A percentile compares a stretch with the other conserved stretches of the same genome.
Conservation (phyloP, 1,140 invertebrate species). For the Calliphora vicina region DNA sequence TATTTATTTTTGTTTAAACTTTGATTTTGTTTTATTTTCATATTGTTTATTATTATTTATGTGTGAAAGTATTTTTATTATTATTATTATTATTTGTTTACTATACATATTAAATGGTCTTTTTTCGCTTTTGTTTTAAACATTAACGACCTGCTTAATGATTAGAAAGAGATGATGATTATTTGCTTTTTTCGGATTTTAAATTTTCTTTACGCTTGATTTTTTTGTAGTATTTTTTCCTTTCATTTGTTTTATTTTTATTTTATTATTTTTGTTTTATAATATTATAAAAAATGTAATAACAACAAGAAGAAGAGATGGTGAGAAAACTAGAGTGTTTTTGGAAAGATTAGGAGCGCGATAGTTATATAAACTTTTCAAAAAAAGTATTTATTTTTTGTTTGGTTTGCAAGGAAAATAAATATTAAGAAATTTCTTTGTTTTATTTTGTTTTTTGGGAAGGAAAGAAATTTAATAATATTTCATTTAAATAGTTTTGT, state of each 20-base stretch:
- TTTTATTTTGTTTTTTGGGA: too few species aligned
- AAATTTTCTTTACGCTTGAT: background rate
- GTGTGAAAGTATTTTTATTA: background rate
- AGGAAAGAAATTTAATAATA: too few species aligned
- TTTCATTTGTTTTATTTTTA: background rate
- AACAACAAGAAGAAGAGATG: too few species aligned
- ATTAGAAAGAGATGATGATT: conserved; percentile 1
- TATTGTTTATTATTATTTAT: background rate
- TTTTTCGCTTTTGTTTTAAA: conserved; percentile 5
- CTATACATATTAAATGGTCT: conserved; percentile 15
- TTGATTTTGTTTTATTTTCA: background rate
- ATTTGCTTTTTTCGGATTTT: background rate
- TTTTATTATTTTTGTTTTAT: background rate
- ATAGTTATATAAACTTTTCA: too few species aligned
- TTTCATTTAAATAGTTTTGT: too few species aligned
- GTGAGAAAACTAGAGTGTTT: too few species aligned
- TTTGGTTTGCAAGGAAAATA: too few species aligned
- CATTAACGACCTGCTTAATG: conserved; percentile 7
- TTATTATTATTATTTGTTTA: background rate
- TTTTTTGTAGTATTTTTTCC: background rate
- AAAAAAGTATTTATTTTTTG: too few species aligned
- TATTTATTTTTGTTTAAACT: background rate
- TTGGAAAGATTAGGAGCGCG: too few species aligned
- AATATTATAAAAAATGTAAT: too few species aligned
- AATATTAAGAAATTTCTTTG: too few species aligned